Evolutionary conservation across 2,113 vertebrate genomes (phyloP).

Genomic region (Carassius gibelio): DNA sequence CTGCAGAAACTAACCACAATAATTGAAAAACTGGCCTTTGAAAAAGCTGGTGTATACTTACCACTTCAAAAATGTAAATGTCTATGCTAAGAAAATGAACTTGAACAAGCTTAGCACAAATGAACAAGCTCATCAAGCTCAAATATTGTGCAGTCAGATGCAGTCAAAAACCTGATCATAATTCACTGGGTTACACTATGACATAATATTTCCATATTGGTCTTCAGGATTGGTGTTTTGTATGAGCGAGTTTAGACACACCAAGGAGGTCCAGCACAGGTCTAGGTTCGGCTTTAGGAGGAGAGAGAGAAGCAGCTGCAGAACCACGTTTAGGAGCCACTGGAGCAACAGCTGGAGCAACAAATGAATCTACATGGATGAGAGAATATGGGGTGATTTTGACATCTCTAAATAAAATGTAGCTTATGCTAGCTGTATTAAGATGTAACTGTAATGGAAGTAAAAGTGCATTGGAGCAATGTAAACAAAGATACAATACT

Average conservation of each 20-base stretch:
- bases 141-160: not conserved
- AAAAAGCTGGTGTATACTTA: constrained; percentile 2
- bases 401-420: not conserved
- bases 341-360: constrained; percentile 56
- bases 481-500: not conserved
- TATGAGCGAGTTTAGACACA: constrained; percentile 76
- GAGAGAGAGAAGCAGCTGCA: constrained; percentile 75
- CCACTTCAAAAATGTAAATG: not conserved
- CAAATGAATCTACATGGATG: constrained; percentile 59
- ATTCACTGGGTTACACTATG: not conserved
- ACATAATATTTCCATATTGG: not conserved
- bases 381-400: not conserved
- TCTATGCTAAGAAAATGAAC: not conserved
- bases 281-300: constrained; percentile 85
- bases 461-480: not conserved
- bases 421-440: not conserved
- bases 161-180: not conserved
- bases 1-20: not conserved
- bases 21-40: not conserved
- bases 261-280: constrained; percentile 97
- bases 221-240: constrained; percentile 10
- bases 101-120: not conserved
- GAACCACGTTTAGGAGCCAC: constrained; percentile 42
- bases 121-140: not conserved
- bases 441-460: not conserved